Conservation (phyloP, 2,888 invertebrate species). For the Actias luna region DNA sequence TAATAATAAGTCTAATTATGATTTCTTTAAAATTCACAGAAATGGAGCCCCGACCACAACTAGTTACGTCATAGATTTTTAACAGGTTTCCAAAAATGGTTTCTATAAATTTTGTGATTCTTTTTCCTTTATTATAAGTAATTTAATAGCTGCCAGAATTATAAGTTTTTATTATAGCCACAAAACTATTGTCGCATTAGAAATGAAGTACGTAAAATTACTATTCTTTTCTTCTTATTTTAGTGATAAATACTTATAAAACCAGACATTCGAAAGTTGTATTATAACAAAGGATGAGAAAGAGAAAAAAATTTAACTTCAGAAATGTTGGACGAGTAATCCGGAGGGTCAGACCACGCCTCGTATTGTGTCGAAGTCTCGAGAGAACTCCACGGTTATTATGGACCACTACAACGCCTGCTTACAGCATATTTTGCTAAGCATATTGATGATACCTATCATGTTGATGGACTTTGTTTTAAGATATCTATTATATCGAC, state of each 20-base stretch:
- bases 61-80: no score
- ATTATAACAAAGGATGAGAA: not conserved
- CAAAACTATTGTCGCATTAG: not conserved
- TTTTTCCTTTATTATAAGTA: no score
- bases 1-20: no score
- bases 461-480: conserved; percentile 22
- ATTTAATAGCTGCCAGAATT: no score
- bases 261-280: not conserved
- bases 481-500: conserved; percentile 10
- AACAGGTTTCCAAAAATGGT: no score
- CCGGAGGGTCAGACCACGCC: conserved; percentile 38
- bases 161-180: not conserved
- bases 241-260: not conserved
- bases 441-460: conserved; percentile 31
- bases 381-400: conserved; percentile 55
- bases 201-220: no score
- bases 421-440: conserved; percentile 41
- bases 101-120: no score
- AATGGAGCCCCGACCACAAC: no score
- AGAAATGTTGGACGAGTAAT: conserved; percentile 69
- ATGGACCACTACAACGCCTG: conserved; percentile 44
- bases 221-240: no score
- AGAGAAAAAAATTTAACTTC: conserved; percentile 38
- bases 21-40: no score
- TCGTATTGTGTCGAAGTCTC: conserved; percentile 51